These are phyloP conservation scores for Dendrocincla tyrannina DNA, from an alignment of 2,797 vertebrate genomes.

Conservation along the genomic window DNA sequence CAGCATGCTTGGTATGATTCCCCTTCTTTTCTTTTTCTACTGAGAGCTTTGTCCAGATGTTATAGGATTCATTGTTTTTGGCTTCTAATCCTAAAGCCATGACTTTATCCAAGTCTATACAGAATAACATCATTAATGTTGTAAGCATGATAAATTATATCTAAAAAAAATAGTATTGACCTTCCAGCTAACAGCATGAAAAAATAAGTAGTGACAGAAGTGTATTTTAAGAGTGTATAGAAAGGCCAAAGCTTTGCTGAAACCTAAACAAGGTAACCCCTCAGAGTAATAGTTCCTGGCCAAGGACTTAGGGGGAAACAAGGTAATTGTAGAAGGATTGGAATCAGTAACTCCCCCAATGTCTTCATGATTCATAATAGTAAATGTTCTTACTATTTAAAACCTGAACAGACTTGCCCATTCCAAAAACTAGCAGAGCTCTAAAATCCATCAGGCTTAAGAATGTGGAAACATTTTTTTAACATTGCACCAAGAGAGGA, in stretches of 20 bases:
- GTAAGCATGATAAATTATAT: slow-evolving; percentile 45
- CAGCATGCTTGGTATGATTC: slow-evolving; percentile 81
- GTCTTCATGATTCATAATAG: slow-evolving; percentile 27
- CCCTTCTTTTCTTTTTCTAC: slow-evolving; percentile 6
- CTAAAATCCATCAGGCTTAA: neutral
- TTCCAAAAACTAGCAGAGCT: neutral
- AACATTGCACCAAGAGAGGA: neutral
- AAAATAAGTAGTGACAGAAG: slow-evolving; percentile 39
- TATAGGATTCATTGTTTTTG: slow-evolving; percentile 49
- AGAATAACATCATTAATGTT: slow-evolving; percentile 51
- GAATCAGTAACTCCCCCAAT: slow-evolving; percentile 31
- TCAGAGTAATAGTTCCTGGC: slow-evolving; percentile 9
- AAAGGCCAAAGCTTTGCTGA: slow-evolving; percentile 21
- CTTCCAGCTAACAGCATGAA: slow-evolving; percentile 16
- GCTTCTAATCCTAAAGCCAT: slow-evolving; percentile 29
- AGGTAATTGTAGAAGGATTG: slow-evolving; percentile 34
- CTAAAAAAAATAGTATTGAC: slow-evolving; percentile 36
- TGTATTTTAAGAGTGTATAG: slow-evolving; percentile 17
- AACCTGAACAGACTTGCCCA: neutral
- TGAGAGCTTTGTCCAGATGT: slow-evolving; percentile 56
- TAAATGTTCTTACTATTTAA: slow-evolving; percentile 1
- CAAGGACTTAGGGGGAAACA: neutral
- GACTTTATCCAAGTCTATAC: slow-evolving; percentile 49
- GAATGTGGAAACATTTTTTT: slow-evolving; percentile 7
- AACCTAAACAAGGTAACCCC: slow-evolving; percentile 31